Conservation (phyloP, 2,888 invertebrate genomes). For the Lordiphosa andalusiaca region DNA sequence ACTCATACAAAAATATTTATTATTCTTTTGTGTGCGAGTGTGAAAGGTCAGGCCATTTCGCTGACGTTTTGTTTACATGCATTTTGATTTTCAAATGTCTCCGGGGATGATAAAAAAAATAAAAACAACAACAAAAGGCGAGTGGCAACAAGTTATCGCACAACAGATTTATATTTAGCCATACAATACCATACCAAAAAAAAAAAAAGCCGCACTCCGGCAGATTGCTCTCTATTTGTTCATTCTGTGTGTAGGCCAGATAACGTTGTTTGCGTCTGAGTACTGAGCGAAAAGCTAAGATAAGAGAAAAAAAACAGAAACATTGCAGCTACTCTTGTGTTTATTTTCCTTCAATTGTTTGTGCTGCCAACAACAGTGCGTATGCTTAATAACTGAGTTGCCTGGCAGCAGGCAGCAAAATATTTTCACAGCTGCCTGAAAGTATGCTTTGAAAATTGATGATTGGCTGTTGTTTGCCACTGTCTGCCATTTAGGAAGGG, state of each 20-base stretch:
- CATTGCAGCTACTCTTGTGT: conserved; percentile 9
- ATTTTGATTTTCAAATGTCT: conserved; percentile 48
- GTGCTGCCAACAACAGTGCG: not conserved
- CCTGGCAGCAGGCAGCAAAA: not conserved
- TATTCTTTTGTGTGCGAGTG: conserved; percentile 7
- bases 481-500: not conserved
- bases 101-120: conserved; percentile 16
- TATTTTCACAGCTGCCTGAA: conserved; percentile 29
- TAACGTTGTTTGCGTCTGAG: conserved; percentile 52
- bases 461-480: not conserved
- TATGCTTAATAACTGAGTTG: conserved; percentile 11
- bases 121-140: conserved; percentile 10
- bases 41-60: conserved; percentile 26
- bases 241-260: conserved; percentile 14
- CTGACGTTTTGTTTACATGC: conserved; percentile 56
- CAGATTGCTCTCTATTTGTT: conserved; percentile 15
- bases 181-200: conserved; percentile 16
- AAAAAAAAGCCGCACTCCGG: conserved; percentile 16
- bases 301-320: conserved; percentile 29
- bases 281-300: conserved; percentile 26
- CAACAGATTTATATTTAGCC: conserved; percentile 44
- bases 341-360: not conserved
- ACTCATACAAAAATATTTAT: no score
- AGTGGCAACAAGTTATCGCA: conserved; percentile 7
- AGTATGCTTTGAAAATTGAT: conserved; percentile 39